Evolutionary conservation across 2,113 vertebrate genomes (phyloP).

Genomic region (Cricetomys ansorgei): DNA sequence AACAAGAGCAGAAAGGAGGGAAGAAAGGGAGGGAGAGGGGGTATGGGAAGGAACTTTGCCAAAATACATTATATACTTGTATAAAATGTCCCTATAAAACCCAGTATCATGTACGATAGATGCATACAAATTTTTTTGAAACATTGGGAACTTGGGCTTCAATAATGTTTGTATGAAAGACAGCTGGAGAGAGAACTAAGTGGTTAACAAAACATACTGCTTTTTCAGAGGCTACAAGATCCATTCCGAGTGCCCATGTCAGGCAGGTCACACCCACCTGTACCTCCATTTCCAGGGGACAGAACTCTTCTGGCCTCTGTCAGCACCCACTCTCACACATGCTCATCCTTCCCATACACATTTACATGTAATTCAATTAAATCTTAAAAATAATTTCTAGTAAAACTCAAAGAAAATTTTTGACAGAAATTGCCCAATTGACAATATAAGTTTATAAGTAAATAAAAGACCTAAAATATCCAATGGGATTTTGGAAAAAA

Average conservation of each 20-base stretch:
- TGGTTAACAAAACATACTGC: neutral
- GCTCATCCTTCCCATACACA: neutral
- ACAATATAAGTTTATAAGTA: neutral
- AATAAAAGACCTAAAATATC: neutral
- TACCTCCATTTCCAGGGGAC: neutral
- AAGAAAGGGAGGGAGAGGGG: too few species aligned
- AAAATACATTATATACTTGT: neutral
- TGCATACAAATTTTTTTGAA: neutral
- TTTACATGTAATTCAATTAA: neutral
- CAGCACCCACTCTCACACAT: neutral
- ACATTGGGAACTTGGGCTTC: neutral
- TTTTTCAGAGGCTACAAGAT: neutral
- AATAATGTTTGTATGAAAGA: neutral
- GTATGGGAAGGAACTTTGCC: too few species aligned
- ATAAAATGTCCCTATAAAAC: neutral
- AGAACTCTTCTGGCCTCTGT: neutral
- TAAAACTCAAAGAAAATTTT: neutral
- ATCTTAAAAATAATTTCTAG: neutral
- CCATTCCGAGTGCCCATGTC: neutral
- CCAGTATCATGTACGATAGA: neutral
- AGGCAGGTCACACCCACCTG: neutral
- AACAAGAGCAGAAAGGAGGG: neutral
- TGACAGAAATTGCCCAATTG: neutral
- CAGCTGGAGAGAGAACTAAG: neutral
- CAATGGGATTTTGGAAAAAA: neutral